Conservation (phyloP, 2,888 invertebrate genomes). For the Oeneis ivallda region DNA sequence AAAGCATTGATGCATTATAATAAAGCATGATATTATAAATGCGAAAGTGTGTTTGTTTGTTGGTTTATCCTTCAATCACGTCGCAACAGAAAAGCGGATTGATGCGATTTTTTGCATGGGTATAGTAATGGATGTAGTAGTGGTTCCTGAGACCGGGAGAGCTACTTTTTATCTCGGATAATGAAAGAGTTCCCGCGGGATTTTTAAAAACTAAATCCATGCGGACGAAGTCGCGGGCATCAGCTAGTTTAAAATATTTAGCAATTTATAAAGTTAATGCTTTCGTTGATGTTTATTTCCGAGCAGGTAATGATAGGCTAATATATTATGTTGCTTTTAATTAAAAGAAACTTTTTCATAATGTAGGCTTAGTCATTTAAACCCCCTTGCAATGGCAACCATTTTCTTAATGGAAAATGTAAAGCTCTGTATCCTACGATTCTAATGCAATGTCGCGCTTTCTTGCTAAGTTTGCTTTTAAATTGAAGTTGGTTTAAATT, state of each 20-base stretch:
- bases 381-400: constrained; percentile 9
- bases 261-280: background rate
- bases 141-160: no score
- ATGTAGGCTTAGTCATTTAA: constrained; percentile 7
- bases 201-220: no score
- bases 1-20: no score
- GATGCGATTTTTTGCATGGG: no score
- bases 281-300: background rate
- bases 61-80: no score
- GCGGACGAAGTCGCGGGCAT: no score
- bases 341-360: constrained; percentile 2
- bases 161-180: no score
- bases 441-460: constrained; percentile 3
- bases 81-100: no score
- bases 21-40: no score
- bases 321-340: constrained; percentile 2
- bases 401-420: constrained; percentile 14
- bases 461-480: background rate
- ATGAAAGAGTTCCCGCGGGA: no score
- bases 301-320: background rate
- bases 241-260: background rate
- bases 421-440: background rate
- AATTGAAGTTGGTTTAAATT: background rate
- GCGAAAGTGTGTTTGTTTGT: no score
- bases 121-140: no score